Percentiles rank a stretch among this genome's conserved stretches.
Conservation (phyloP, 2,888 invertebrate genomes). For the Cordilura impudica region DNA sequence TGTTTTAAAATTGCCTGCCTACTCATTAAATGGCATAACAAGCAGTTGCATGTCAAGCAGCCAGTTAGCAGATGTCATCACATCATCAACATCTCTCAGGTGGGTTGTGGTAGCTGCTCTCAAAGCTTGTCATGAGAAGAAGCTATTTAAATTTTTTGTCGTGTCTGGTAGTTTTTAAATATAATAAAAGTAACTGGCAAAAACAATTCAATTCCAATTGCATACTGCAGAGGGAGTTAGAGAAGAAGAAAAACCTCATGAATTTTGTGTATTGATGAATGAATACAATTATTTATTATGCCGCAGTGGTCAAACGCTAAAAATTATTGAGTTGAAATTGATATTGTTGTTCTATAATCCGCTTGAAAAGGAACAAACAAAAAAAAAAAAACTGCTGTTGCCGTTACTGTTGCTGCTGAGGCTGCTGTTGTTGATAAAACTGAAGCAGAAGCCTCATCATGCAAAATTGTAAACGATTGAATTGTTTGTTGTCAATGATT, state of each 20-base stretch:
- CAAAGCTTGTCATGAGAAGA: neutral
- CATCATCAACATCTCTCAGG: slow-evolving; percentile 39
- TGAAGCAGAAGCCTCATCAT: slow-evolving; percentile 54
- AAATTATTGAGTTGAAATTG: neutral
- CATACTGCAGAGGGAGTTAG: neutral
- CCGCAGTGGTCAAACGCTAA: neutral
- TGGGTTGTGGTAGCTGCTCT: neutral
- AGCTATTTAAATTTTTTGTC: neutral
- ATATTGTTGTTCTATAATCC: slow-evolving; percentile 42
- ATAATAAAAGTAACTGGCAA: neutral
- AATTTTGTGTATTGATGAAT: neutral
- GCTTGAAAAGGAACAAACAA: slow-evolving; percentile 36
- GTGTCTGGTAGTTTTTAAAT: neutral
- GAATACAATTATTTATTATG: neutral
- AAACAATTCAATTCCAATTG: neutral
- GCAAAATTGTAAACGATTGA: slow-evolving; percentile 56
- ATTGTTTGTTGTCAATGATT: slow-evolving; percentile 3
- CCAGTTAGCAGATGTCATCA: slow-evolving; percentile 52
- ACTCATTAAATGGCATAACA: neutral
- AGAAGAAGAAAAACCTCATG: neutral
- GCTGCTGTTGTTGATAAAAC: slow-evolving; percentile 42
- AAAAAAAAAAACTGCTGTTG: slow-evolving; percentile 15
- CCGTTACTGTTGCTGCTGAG: slow-evolving; percentile 40
- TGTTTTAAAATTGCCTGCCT: neutral
- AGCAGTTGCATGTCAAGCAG: slow-evolving; percentile 40